phyloP scores from a whole-genome alignment of 2,797 vertebrate genomes.

The Enteromius viviparus region DNA sequence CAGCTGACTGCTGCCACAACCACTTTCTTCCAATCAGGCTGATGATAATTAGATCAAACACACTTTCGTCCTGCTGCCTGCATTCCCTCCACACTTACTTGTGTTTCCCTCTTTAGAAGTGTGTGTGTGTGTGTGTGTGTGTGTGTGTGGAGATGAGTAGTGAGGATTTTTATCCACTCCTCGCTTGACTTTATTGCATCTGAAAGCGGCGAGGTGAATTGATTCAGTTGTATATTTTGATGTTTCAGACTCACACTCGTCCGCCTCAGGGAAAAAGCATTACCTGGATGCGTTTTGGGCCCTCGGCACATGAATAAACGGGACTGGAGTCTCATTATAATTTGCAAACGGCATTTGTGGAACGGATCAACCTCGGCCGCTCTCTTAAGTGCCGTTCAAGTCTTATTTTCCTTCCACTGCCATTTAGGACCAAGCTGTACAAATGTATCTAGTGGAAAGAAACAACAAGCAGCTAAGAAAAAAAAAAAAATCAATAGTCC shows the following conservation, averaged over 20 bases:
- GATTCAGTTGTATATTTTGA: conserved; percentile 68
- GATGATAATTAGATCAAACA: conserved; percentile 65
- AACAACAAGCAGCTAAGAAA: conserved; percentile 48
- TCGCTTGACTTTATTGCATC: conserved; percentile 59
- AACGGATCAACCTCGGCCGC: conserved; percentile 48
- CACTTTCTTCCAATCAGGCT: conserved; percentile 60
- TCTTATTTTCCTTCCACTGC: conserved; percentile 65
- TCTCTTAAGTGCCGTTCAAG: conserved; percentile 51
- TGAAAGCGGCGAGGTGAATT: conserved; percentile 63
- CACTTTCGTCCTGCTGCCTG: conserved; percentile 44
- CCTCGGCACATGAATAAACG: conserved; percentile 57
- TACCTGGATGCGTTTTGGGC: conserved; percentile 59
- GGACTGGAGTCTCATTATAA: conserved; percentile 62
- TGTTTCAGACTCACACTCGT: conserved; percentile 62
- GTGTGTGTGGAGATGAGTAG: not conserved
- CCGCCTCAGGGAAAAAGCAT: conserved; percentile 61
- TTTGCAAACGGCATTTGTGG: conserved; percentile 64
- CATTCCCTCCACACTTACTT: conserved; percentile 47
- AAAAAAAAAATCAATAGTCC: conserved; percentile 65
- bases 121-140: not conserved
- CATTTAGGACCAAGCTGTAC: conserved; percentile 54
- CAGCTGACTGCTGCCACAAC: conserved; percentile 65
- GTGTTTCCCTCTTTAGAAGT: conserved; percentile 9
- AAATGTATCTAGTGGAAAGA: conserved; percentile 48
- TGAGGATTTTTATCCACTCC: conserved; percentile 52